Conservation (phyloP, 2,888 invertebrate genomes). For the Trissonchulus latispiculum region DNA sequence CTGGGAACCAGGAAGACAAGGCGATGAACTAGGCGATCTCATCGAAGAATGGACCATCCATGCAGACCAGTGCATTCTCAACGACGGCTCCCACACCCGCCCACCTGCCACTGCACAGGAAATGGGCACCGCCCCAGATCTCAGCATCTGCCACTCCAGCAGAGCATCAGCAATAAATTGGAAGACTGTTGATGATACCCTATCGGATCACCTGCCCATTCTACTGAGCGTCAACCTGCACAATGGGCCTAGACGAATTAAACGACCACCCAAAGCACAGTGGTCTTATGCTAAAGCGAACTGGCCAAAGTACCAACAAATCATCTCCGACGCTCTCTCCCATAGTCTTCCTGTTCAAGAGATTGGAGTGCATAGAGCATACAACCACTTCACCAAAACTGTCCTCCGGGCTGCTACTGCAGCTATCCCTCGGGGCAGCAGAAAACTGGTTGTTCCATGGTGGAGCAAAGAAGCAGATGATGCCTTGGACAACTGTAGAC, state of each 20-base stretch:
- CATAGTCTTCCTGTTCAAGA: not conserved
- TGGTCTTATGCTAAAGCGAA: constrained; percentile 8
- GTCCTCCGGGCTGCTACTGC: not conserved
- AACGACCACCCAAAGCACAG: not conserved
- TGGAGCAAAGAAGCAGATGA: constrained; percentile 5
- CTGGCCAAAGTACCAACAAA: constrained; percentile 2
- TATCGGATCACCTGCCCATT: constrained; percentile 1
- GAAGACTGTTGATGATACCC: not conserved
- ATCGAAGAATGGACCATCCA: not conserved
- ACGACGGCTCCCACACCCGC: not conserved
- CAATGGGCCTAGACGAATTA: not conserved
- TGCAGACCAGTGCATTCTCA: not conserved
- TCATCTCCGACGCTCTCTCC: not conserved
- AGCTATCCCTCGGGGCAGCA: not conserved
- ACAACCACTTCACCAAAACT: not conserved
- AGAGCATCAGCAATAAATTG: not conserved
- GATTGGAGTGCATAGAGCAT: not conserved
- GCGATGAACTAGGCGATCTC: not conserved
- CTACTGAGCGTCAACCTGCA: not conserved
- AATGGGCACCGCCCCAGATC: not conserved
- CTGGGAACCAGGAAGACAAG: not conserved
- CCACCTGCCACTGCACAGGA: too few relatives aligned
- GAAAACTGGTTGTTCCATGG: not conserved
- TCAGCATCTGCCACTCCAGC: not conserved
- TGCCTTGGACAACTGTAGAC: too few relatives aligned